These are phyloP conservation scores for Eubucco bourcierii DNA, from an alignment of 2,113 vertebrate species.

Conservation along the genomic window DNA sequence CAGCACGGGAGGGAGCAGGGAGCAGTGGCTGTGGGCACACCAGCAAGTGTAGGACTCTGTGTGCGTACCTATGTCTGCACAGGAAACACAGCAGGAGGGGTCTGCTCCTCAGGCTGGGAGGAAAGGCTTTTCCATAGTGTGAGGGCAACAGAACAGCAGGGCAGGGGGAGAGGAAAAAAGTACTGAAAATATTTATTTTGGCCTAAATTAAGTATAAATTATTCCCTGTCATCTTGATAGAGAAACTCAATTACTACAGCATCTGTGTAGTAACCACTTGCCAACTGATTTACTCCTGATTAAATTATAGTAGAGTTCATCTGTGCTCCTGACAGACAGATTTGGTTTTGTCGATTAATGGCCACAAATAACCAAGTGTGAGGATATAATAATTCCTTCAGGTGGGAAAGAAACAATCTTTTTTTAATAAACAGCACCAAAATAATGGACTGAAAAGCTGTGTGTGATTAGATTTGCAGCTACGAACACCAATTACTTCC, in stretches of 20 bases:
- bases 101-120: background rate
- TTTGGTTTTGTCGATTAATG: conserved; percentile 36
- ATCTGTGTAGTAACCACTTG: background rate
- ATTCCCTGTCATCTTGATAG: background rate
- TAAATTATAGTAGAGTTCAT: conserved; percentile 21
- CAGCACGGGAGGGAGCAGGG: background rate
- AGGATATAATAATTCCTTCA: conserved; percentile 14
- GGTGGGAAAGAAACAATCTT: background rate
- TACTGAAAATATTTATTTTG: background rate
- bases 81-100: background rate
- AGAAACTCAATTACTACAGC: background rate
- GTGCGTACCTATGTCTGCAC: accelerated
- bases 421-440: conserved; percentile 15
- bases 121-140: background rate
- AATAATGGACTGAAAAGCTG: conserved; percentile 17
- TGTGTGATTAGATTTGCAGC: background rate
- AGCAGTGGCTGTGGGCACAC: accelerated
- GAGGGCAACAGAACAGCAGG: background rate
- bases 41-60: accelerated
- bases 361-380: background rate
- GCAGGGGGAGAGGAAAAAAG: background rate
- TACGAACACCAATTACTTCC: background rate
- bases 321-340: background rate
- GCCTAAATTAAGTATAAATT: background rate
- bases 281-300: conserved; percentile 37